phyloP scores from a whole-genome alignment of 2,888 invertebrate genomes.

The Cabera pusaria region DNA sequence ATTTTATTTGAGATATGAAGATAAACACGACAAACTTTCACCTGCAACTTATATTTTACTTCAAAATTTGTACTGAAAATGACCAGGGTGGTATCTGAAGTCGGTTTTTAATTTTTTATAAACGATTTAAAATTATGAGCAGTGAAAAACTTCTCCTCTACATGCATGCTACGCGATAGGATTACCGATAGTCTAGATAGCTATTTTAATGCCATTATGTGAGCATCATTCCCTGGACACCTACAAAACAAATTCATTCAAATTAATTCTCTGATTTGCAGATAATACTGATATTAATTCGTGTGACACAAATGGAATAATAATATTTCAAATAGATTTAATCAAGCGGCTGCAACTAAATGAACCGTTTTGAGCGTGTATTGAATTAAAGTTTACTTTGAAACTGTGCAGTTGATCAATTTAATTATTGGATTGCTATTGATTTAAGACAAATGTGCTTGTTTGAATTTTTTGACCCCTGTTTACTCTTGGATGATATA shows the following conservation, averaged over 20 bases:
- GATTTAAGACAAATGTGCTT: slow-evolving; percentile 19
- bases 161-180: no score
- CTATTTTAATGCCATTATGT: background rate
- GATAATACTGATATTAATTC: slow-evolving; percentile 35
- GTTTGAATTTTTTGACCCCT: slow-evolving; percentile 10
- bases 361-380: slow-evolving; percentile 41
- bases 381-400: slow-evolving; percentile 43
- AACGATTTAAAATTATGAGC: no score
- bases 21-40: no score
- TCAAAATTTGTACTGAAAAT: no score
- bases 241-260: slow-evolving; percentile 37
- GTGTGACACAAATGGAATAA: slow-evolving; percentile 29
- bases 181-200: no score
- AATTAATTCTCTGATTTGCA: slow-evolving; percentile 30
- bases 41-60: no score
- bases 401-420: slow-evolving; percentile 40
- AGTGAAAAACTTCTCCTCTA: no score
- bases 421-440: slow-evolving; percentile 37
- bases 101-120: no score
- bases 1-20: no score
- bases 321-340: slow-evolving; percentile 37
- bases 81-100: no score
- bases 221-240: slow-evolving; percentile 31
- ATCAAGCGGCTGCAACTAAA: slow-evolving; percentile 43
- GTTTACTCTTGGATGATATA: no score